Base-by-base conservation (phyloP, 2,888 invertebrate species). In the Lutraria lutraria region DNA sequence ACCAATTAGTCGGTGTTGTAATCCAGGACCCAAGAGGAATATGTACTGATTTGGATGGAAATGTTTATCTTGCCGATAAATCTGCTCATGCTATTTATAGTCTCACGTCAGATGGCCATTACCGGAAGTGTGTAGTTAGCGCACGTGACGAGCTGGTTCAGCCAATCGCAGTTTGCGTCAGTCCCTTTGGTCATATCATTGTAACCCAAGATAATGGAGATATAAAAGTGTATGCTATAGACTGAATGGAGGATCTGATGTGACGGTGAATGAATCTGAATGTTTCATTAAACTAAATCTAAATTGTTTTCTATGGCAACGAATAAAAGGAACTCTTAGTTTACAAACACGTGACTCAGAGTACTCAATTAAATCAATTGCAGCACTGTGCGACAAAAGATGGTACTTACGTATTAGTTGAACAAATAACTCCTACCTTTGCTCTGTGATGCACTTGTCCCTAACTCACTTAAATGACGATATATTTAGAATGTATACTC, bases 201-300 rank as follows among this genome's bases (percentile, higher is more conserved):
- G 93, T 94, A 19, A 94, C 94, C 15, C 94, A 93, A 79, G 94
- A 94, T 86, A 94, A 94, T 34, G 94, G 94, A 21, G 94, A 94
- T 79, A 92, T 94, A n/a, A 93, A 93, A 86, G 93, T 94, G 15
- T 94, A 90, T 85, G 91, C 92, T 25, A 90, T 91, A 21, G 91
- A 92, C 85, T 92, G 60, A 76, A 52, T 53, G 43, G 80, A 15
- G 56, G 21, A 56, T 56, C 56, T 56, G 56, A 8, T 43, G 43
- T 43, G 43, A 43, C 8, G 43, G 43, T 43, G 43, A 43, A 43
- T 43, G 43, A 4, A 43, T 8, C 4, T 43, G 43, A 43, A 43
- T 4, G 43, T 43, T 43, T 43, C 43, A 43, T 43, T 8, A 43
- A 43, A 43, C 43, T 2, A 4, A 43, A 4, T 43, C 8, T 43